Evolutionary conservation across 2,797 vertebrate genomes (phyloP), one percentile per base, ranked within the genome.

Genomic region (Sebastes steindachneri): DNA sequence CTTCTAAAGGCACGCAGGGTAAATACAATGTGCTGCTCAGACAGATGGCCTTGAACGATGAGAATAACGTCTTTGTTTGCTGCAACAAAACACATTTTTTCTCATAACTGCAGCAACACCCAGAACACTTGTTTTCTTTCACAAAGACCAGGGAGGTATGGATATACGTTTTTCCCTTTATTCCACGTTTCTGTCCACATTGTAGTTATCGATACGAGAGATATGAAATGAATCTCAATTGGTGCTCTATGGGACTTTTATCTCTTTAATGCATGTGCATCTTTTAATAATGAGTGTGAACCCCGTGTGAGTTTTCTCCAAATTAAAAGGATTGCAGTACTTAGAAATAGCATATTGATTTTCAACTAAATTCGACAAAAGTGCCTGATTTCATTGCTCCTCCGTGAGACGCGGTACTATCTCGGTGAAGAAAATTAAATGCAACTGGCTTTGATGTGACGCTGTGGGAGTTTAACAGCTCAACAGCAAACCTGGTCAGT

Each of bases 311-410:
- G 62, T 25, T 64, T 83, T 67, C 64, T 84, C 23, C 12, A 37
- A 75, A 73, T 84, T 69, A 84, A 86, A 83, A 73, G 63, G 73
- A 88, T 53, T 83, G 70, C 73, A 77, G 59, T 53, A 31, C 67
- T 77, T 66, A 8, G 59, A 55, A 35, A 69, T n/a, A 26, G 35
- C 21, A 55, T 33, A 68, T 69, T 33, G 53, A 33, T 25, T 35
- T 70, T 70, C 15, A 71, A 26, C 33, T n/a, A 9, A 28, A 71
- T 71, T 45, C 9, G 19, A 58, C 23, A 58, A 23, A 45, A 41
- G 68, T 19, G 9, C 5, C 68, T 37, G 23, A 70, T 59, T 45
- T 6, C 6, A 29, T 71, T 45, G 55, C 35, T 29, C 55, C 25
- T 41, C 58, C 70, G 21, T 25, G 11, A 79, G 25, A 45, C 45